Base-by-base conservation (phyloP, 1,140 invertebrate genomes). In the Melitaea cinxia region DNA sequence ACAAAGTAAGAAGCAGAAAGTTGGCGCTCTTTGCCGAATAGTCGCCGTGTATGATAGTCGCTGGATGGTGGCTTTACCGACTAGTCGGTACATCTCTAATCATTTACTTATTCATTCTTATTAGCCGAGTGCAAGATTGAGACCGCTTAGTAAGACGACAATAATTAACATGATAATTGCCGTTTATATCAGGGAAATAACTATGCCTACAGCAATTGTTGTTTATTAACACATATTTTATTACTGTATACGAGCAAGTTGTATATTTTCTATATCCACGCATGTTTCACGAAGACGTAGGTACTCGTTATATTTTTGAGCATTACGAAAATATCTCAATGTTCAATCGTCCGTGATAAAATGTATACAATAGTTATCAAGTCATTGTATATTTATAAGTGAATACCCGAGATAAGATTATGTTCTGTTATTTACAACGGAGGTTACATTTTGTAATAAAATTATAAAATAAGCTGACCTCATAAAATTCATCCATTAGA, bases 351-450 rank as follows among this genome's bases (percentile, higher is more conserved):
- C n/a, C n/a, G 19, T 17, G 42, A 47, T 47, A 47, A 47, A 21
- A 47, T 47, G n/a, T n/a, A n/a, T 28, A 23, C 9, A 24, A 45
- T 10, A 24, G 23, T 47, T 57, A 57, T 57, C 58, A 6, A 19
- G 21, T 37, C 45, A 60, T 60, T 52, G 58, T 19, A 60, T 37
- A 26, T 45, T 26, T 52, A 17, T 28, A 60, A 60, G 58, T 52
- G 45, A 57, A 47, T 24, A 52, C n/a, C 10, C n/a, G 9, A 60
- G 58, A 60, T 60, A 60, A 60, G 42, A 47, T 54, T 12, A 4
- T 53, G 50, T 33, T 30, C 10, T 4, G 10, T 30, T 30, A 53
- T 33, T 30, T 9, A 6, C 15, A n/a, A 53, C 14, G 14, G 19
- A 17, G 2, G 24, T 30, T 49, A 49, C 23, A 23, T 14, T 10